Conservation (phyloP, 2,888 invertebrate genomes). For the Eucera pruinosa region DNA sequence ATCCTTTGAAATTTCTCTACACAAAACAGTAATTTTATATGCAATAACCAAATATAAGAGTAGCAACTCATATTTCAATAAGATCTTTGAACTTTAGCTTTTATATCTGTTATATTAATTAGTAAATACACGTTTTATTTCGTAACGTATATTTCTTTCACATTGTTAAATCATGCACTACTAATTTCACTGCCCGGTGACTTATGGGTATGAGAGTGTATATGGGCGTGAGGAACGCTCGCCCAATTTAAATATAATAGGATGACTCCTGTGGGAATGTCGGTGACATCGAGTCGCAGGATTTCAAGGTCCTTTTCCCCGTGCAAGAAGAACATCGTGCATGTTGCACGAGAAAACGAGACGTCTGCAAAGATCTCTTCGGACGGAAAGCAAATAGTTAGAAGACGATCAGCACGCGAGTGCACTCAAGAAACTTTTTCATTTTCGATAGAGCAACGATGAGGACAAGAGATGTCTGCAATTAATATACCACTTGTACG, state of each 20-base stretch:
- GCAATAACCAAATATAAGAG: too few relatives aligned
- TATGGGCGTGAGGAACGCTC: slow-evolving; percentile 50
- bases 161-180: too few relatives aligned
- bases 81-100: too few relatives aligned
- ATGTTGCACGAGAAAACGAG: neutral
- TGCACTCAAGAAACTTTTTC: slow-evolving; percentile 51
- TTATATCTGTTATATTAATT: too few relatives aligned
- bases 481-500: slow-evolving; percentile 61
- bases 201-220: too few relatives aligned
- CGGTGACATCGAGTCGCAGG: slow-evolving; percentile 65
- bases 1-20: too few relatives aligned
- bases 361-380: neutral
- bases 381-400: slow-evolving; percentile 47
- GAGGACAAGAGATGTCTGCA: slow-evolving; percentile 57
- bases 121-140: too few relatives aligned
- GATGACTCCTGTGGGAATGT: slow-evolving; percentile 75
- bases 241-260: slow-evolving; percentile 78
- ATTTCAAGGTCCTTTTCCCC: slow-evolving; percentile 71
- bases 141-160: too few relatives aligned
- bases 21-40: too few relatives aligned
- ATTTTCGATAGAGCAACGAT: slow-evolving; percentile 27
- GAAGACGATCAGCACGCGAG: slow-evolving; percentile 23
- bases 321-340: slow-evolving; percentile 11
- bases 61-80: too few relatives aligned
- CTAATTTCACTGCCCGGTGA: too few relatives aligned